Percentiles rank a stretch among this genome's conserved stretches.
phyloP scores from a whole-genome alignment of 1,140 invertebrate genomes.

The Pectinophora gossypiella region DNA sequence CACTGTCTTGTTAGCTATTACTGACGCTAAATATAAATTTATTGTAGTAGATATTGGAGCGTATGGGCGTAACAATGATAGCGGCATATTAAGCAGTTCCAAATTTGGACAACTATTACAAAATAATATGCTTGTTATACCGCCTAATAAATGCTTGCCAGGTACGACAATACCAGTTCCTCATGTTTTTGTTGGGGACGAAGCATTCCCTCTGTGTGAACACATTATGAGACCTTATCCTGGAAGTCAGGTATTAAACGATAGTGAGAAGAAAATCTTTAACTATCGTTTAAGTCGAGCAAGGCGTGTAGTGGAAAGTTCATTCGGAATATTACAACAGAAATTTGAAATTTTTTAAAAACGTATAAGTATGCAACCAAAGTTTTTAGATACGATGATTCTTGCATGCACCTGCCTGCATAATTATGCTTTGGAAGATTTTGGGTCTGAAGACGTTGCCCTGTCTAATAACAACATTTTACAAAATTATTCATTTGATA shows the following conservation, averaged over 20 bases:
- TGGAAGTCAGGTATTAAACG: slow-evolving; percentile 9
- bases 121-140: slow-evolving; percentile 14
- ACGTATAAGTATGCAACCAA: background rate
- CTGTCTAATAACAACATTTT: too few relatives aligned
- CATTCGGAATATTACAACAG: slow-evolving; percentile 21
- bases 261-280: background rate
- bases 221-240: slow-evolving; percentile 22
- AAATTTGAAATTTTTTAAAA: slow-evolving; percentile 15
- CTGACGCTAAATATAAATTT: background rate
- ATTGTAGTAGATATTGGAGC: slow-evolving; percentile 10
- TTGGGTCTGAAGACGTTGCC: too few relatives aligned
- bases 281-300: slow-evolving; percentile 16
- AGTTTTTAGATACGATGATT: background rate
- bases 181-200: slow-evolving; percentile 61
- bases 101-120: background rate
- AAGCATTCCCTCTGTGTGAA: slow-evolving; percentile 51
- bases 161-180: slow-evolving; percentile 22
- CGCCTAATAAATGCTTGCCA: slow-evolving; percentile 15
- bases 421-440: too few relatives aligned
- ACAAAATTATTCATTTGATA: too few relatives aligned
- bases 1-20: background rate
- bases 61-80: slow-evolving; percentile 15
- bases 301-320: slow-evolving; percentile 19
- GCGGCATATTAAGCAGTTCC: background rate
- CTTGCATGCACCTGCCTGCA: too few relatives aligned